Conservation (phyloP, 2,113 vertebrate genomes). For the Leiothrix lutea region DNA sequence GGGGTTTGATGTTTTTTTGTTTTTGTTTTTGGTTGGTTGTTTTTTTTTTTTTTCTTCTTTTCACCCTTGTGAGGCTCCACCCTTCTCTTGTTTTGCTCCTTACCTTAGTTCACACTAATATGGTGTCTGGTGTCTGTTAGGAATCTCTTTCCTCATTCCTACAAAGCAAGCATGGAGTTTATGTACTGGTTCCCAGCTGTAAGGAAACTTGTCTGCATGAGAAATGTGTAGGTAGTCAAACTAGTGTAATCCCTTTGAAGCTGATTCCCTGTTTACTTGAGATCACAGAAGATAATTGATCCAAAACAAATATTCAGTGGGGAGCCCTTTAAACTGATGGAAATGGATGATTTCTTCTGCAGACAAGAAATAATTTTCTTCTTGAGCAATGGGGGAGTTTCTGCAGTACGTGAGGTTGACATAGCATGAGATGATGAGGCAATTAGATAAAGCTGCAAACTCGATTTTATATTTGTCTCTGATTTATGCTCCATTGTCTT, state of each 20-base stretch:
- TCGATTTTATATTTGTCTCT: not conserved
- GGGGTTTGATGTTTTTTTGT: not conserved
- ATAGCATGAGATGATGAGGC: not conserved
- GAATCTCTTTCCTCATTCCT: not conserved
- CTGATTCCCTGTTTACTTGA: not conserved
- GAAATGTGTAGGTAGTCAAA: conserved; percentile 30
- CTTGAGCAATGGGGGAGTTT: not conserved
- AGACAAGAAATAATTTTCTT: not conserved
- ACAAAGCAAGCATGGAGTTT: not conserved
- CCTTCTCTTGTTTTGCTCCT: not conserved
- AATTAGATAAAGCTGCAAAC: not conserved
- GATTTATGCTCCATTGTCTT: not conserved
- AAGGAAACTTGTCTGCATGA: not conserved
- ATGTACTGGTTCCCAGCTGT: not conserved
- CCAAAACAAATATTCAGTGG: not conserved
- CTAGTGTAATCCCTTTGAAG: not conserved
- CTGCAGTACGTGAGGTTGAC: not conserved
- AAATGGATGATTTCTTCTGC: not conserved
- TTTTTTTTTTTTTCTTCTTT: not conserved
- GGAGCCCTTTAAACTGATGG: not conserved
- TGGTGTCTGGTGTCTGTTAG: not conserved
- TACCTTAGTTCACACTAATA: not conserved
- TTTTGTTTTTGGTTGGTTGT: too few relatives aligned
- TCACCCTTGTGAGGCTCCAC: not conserved
- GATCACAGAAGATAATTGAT: not conserved